Evolutionary conservation across 2,888 invertebrate species (phyloP).

Genomic region (Cloeon dipterum): DNA sequence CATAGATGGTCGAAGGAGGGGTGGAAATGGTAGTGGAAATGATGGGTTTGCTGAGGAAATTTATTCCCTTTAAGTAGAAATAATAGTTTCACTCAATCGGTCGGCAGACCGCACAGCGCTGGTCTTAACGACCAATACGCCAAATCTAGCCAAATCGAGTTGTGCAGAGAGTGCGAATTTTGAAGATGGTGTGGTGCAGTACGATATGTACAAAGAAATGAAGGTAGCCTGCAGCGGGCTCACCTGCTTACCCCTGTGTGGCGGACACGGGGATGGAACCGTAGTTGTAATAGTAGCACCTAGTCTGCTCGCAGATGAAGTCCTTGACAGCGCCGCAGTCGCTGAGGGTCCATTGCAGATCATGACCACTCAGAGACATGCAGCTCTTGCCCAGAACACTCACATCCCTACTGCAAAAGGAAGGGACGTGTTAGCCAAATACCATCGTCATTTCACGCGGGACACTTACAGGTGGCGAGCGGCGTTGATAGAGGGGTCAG

Average conservation of each 20-base stretch:
- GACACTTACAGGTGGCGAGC: not conserved
- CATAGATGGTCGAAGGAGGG: slow-evolving; percentile 2
- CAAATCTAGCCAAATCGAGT: too few relatives aligned
- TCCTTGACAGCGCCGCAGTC: slow-evolving; percentile 65
- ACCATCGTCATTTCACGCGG: too few relatives aligned
- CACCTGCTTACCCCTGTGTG: slow-evolving; percentile 81
- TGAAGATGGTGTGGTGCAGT: slow-evolving; percentile 1
- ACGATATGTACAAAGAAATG: too few relatives aligned
- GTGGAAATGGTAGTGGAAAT: slow-evolving; percentile 1
- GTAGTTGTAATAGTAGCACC: slow-evolving; percentile 79
- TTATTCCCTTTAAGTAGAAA: not conserved
- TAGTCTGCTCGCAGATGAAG: slow-evolving; percentile 74
- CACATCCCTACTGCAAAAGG: not conserved
- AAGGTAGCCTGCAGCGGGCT: too few relatives aligned
- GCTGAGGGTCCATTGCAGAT: slow-evolving; percentile 59
- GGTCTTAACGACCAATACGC: too few relatives aligned
- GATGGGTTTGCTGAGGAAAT: slow-evolving; percentile 3
- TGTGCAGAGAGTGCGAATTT: slow-evolving; percentile 1
- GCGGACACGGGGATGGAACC: slow-evolving; percentile 74
- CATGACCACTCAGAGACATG: slow-evolving; percentile 52
- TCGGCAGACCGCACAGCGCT: too few relatives aligned
- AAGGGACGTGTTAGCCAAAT: too few relatives aligned
- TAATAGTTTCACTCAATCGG: too few relatives aligned
- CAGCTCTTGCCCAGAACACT: slow-evolving; percentile 19
- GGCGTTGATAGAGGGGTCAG: not conserved